These are phyloP conservation scores for Calidris pygmaea DNA, from an alignment of 2,113 vertebrate genomes.

Conservation along the genomic window DNA sequence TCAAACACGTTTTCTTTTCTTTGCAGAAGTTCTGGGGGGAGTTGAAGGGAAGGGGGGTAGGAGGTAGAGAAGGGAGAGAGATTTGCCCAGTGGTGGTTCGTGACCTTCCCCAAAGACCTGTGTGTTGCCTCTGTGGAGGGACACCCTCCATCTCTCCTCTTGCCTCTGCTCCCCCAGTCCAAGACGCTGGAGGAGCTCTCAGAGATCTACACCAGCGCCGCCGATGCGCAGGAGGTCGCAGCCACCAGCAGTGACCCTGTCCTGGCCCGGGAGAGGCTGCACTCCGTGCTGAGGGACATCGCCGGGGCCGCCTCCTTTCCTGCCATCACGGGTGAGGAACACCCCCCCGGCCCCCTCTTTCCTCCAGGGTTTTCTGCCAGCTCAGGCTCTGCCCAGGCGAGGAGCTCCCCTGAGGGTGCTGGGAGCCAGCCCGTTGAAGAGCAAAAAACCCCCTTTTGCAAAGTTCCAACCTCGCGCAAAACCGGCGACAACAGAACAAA, in stretches of 20 bases:
- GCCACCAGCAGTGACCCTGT: constrained; percentile 58
- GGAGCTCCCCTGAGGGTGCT: not conserved
- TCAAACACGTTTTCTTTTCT: fast-evolving
- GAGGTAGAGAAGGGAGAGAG: not conserved
- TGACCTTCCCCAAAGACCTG: not conserved
- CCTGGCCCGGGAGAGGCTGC: constrained; percentile 75
- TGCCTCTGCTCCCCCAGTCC: constrained; percentile 39
- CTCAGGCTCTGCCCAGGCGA: fast-evolving
- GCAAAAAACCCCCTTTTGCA: not conserved
- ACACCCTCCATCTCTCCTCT: not conserved
- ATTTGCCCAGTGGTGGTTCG: not conserved
- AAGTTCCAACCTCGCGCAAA: not conserved
- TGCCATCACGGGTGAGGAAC: not conserved
- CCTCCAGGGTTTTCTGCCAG: fast-evolving
- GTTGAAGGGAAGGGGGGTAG: fast-evolving
- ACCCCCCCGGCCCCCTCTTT: fast-evolving
- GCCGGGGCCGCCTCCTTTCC: constrained; percentile 74
- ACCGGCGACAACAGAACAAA: not conserved
- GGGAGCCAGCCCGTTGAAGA: not conserved
- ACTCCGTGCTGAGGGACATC: constrained; percentile 74
- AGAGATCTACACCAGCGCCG: constrained; percentile 75
- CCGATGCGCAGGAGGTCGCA: constrained; percentile 79
- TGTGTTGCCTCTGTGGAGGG: fast-evolving
- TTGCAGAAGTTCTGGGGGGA: not conserved
- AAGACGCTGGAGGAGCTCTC: constrained; percentile 79